Evolutionary conservation across 2,797 vertebrate species (phyloP).

Genomic region (Spondyliosoma cantharus): DNA sequence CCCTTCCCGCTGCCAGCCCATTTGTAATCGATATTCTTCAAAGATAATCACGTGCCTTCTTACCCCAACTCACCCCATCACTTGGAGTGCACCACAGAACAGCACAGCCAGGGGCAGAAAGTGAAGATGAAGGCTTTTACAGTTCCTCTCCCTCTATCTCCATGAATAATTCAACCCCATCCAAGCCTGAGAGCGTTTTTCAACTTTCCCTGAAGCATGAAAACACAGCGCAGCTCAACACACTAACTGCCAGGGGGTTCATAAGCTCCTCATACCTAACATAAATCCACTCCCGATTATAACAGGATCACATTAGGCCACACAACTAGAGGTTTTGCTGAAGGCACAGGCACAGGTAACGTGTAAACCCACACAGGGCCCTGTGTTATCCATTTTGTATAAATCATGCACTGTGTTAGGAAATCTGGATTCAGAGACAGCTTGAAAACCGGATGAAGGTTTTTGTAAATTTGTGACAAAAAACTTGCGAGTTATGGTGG

Average conservation of each 20-base stretch:
- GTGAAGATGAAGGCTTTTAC: slow-evolving; percentile 71
- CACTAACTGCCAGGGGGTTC: slow-evolving; percentile 55
- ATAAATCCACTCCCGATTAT: slow-evolving; percentile 63
- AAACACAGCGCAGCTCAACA: slow-evolving; percentile 54
- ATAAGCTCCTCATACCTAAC: slow-evolving; percentile 62
- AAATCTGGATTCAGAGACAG: slow-evolving; percentile 9
- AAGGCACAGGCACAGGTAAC: slow-evolving; percentile 33
- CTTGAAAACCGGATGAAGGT: neutral
- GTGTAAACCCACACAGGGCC: slow-evolving; percentile 18
- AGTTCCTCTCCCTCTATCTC: slow-evolving; percentile 57
- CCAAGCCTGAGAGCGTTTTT: slow-evolving; percentile 62
- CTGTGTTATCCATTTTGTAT: slow-evolving; percentile 5
- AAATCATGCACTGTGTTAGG: slow-evolving; percentile 6
- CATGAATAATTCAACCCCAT: slow-evolving; percentile 75
- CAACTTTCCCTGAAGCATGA: slow-evolving; percentile 68
- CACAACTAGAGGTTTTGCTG: slow-evolving; percentile 56
- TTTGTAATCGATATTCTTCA: slow-evolving; percentile 25
- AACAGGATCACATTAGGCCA: slow-evolving; percentile 63
- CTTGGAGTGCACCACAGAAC: slow-evolving; percentile 36
- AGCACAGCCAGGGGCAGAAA: slow-evolving; percentile 55
- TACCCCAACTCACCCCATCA: slow-evolving; percentile 59
- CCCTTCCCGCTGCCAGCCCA: neutral
- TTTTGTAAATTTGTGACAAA: neutral
- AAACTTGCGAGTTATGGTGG: neutral
- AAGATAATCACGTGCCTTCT: slow-evolving; percentile 38